Conservation (phyloP, 2,797 vertebrate genomes). For the Acrossocheilus fasciatus region DNA sequence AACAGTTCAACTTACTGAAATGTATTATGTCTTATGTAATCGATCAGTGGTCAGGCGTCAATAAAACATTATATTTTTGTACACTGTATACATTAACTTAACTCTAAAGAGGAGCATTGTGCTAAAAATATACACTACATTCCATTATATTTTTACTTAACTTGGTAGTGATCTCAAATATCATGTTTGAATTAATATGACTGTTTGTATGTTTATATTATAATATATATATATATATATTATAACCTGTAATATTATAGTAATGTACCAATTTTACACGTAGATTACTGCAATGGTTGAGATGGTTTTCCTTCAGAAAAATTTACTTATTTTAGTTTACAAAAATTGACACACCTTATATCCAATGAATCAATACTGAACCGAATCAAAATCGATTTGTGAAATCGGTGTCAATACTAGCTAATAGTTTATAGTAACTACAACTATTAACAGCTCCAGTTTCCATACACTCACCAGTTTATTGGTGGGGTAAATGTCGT, state of each 20-base stretch:
- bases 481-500: conserved; percentile 91
- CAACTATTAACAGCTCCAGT: neutral
- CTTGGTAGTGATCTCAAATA: neutral
- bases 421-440: neutral
- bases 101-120: no score
- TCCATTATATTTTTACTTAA: no score
- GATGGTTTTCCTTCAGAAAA: no score
- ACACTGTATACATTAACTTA: no score
- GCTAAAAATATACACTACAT: no score
- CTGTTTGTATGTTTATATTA: neutral
- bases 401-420: neutral
- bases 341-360: neutral
- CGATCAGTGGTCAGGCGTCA: neutral
- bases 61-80: no score
- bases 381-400: neutral
- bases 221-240: no score
- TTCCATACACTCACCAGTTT: conserved; percentile 86
- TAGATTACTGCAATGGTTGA: neutral
- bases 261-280: no score
- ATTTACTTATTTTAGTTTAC: no score
- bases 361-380: neutral
- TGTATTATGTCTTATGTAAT: neutral
- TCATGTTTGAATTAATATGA: neutral
- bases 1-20: no score
- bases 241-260: neutral